Base-by-base conservation (phyloP, 2,797 vertebrate genomes). In the Coccyzus lansbergi region DNA sequence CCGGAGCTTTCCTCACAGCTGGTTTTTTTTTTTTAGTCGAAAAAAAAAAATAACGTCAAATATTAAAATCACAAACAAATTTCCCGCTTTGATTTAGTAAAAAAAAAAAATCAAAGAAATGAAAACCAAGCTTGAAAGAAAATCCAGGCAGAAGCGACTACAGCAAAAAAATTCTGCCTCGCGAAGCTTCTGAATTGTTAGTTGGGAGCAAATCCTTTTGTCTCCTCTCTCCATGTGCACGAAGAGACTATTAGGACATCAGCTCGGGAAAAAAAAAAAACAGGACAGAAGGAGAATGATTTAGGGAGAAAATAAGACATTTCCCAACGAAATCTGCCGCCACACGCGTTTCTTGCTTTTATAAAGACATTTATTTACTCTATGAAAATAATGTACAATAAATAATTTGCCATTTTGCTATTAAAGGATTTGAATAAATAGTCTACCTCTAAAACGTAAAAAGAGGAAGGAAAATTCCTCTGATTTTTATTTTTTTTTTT, bases 331-430 rank as follows among this genome's bases (percentile, higher is more conserved):
- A 64, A 85, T 33, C 48, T 33, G 31, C 31, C 92, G 84, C 85
- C 49, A 97, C 96, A 96, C 62, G 28, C 7, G 1, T 11, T 6
- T 86, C 96, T 94, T 92, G 68, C 93, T 97, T 97, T 97, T 97
- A 97, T 98, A 98, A 98, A 99, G 97, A 97, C 98, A 97, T 98
- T 98, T 97, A 98, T 98, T 98, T 98, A 98, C 98, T 97, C 99
- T 99, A 99, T 99, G 99, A 99, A 99, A 99, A 99, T 99, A 99
- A 99, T 98, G 97, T 99, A 98, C 99, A 99, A 99, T 99, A 99
- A 99, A 99, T 99, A 99, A 98, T 99, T 98, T 99, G 94, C 97
- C 98, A 98, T 98, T 98, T 98, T 98, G 98, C 98, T 99, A 99
- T 98, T 98, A 99, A 99, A 99, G 98, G 98, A 98, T 99, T 98